phyloP scores from a whole-genome alignment of 2,113 vertebrate species.

The Pholis gunnellus region DNA sequence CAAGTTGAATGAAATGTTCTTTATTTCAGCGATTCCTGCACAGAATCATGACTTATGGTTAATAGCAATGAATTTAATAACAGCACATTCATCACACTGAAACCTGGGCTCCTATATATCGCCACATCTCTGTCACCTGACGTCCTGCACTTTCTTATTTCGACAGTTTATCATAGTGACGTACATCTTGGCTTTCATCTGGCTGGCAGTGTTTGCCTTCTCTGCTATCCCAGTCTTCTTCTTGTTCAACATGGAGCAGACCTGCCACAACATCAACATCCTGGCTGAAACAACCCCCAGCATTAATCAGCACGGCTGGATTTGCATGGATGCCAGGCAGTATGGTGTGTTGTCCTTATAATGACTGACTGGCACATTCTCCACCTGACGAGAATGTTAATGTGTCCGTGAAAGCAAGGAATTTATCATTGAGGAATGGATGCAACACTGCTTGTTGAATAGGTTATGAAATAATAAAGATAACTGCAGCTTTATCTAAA shows the following conservation, averaged over 20 bases:
- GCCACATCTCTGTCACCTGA: conserved; percentile 57
- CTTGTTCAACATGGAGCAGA: conserved; percentile 96
- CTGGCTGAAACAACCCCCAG: conserved; percentile 93
- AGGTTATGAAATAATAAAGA: conserved; percentile 46
- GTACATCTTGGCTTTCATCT: conserved; percentile 92
- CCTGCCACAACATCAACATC: conserved; percentile 93
- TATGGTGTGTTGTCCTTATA: conserved; percentile 86
- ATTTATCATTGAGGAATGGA: conserved; percentile 47
- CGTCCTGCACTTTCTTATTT: conserved; percentile 56
- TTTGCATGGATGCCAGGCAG: conserved; percentile 97
- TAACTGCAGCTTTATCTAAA: conserved; percentile 19
- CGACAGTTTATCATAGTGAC: conserved; percentile 96
- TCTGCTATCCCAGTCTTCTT: conserved; percentile 94
- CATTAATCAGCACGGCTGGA: conserved; percentile 84
- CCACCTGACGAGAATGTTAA: conserved; percentile 68
- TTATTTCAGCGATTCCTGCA: conserved; percentile 24
- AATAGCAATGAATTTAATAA: conserved; percentile 39
- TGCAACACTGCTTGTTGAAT: conserved; percentile 40
- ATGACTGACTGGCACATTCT: conserved; percentile 49
- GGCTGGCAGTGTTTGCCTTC: conserved; percentile 95
- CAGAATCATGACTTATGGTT: conserved; percentile 41
- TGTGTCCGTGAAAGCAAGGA: conserved; percentile 35
- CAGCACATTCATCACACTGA: conserved; percentile 48
- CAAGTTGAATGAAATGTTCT: conserved; percentile 18
- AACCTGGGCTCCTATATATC: conserved; percentile 1